Conservation (phyloP, 1,140 invertebrate genomes). For the Drosophila orosa region DNA sequence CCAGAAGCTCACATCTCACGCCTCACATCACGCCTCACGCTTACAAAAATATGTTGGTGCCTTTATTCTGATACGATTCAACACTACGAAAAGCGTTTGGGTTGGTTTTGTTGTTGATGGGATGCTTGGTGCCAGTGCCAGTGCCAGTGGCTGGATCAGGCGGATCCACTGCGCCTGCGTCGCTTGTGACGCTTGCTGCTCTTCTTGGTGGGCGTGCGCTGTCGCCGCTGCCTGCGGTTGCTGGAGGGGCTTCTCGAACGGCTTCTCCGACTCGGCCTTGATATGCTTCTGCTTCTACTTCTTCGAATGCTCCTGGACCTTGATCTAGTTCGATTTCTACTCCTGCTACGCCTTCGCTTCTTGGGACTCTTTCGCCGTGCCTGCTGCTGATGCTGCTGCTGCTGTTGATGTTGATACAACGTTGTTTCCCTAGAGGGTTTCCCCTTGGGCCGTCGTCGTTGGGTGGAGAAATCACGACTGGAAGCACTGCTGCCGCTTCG, state of each 20-base stretch:
- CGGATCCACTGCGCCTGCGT: slow-evolving; percentile 61
- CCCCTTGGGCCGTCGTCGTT: slow-evolving; percentile 22
- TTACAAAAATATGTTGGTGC: slow-evolving; percentile 33
- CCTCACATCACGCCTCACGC: too few species aligned
- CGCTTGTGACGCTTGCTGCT: slow-evolving; percentile 68
- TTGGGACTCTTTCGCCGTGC: slow-evolving; percentile 41
- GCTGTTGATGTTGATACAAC: slow-evolving; percentile 16
- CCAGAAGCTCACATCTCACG: neutral
- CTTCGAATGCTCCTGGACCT: slow-evolving; percentile 13
- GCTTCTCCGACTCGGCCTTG: slow-evolving; percentile 16
- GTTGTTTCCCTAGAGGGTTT: slow-evolving; percentile 28
- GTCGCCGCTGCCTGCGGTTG: slow-evolving; percentile 32
- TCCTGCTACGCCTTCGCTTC: slow-evolving; percentile 16
- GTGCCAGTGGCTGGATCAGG: slow-evolving; percentile 10
- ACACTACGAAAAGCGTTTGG: slow-evolving; percentile 12
- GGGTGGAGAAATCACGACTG: slow-evolving; percentile 17
- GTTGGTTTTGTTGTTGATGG: neutral
- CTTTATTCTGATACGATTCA: slow-evolving; percentile 33
- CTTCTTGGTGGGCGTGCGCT: slow-evolving; percentile 56
- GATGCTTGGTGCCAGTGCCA: neutral
- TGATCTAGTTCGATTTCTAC: neutral
- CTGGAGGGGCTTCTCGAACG: slow-evolving; percentile 31
- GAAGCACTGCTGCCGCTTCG: slow-evolving; percentile 38
- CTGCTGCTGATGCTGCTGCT: slow-evolving; percentile 14
- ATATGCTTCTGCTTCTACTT: slow-evolving; percentile 38